phyloP scores from a whole-genome alignment of 1,140 invertebrate genomes.

The Olivierus martensii region DNA sequence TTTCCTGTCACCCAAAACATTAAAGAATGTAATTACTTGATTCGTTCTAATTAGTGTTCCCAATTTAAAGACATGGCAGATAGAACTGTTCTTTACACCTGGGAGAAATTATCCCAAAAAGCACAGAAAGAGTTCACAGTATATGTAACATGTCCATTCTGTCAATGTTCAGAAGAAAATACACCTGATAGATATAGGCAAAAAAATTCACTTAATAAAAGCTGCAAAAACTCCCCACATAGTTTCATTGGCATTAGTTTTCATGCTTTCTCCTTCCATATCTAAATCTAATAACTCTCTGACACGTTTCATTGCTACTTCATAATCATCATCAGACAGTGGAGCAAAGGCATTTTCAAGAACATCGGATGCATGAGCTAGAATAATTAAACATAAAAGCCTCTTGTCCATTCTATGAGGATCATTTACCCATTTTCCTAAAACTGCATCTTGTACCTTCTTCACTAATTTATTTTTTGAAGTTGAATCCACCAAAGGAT shows the following conservation, averaged over 20 bases:
- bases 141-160: too few species aligned
- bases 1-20: too few species aligned
- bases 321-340: constrained; percentile 95
- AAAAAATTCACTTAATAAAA: constrained; percentile 69
- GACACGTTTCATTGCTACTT: constrained; percentile 92
- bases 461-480: constrained; percentile 95
- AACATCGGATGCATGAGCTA: constrained; percentile 96
- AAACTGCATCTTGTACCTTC: constrained; percentile 95
- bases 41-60: too few species aligned
- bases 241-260: constrained; percentile 74
- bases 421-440: constrained; percentile 94
- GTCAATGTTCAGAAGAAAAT: too few species aligned
- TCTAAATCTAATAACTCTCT: constrained; percentile 90
- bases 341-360: constrained; percentile 99
- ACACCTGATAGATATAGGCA: too few species aligned
- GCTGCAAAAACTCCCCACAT: constrained; percentile 98
- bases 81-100: too few species aligned
- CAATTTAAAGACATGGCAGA: too few species aligned
- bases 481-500: constrained; percentile 89
- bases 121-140: too few species aligned
- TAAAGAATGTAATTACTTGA: too few species aligned
- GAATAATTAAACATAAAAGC: constrained; percentile 77
- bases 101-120: too few species aligned
- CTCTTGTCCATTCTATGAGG: constrained; percentile 93
- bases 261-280: constrained; percentile 81